phyloP scores from a whole-genome alignment of 1,140 invertebrate genomes.

The Zelostemma sp. region DNA sequence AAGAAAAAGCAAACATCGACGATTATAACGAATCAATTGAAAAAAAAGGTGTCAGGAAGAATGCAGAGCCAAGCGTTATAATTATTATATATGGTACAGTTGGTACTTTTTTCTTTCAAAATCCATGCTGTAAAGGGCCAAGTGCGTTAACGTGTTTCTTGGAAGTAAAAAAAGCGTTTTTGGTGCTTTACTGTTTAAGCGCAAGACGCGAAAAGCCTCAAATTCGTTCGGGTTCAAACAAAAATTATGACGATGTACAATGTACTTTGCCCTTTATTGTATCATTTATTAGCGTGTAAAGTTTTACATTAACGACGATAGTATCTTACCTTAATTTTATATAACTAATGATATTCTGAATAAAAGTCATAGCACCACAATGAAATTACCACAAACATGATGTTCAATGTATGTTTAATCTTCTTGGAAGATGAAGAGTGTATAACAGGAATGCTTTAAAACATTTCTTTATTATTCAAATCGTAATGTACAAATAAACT shows the following conservation, averaged over 20 bases:
- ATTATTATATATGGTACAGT: slow-evolving; percentile 57
- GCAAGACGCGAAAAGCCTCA: too few species aligned
- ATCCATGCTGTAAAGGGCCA: slow-evolving; percentile 35
- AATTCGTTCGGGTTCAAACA: slow-evolving; percentile 2
- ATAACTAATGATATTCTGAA: slow-evolving; percentile 57
- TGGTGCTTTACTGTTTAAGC: too few species aligned
- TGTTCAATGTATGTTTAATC: slow-evolving; percentile 61
- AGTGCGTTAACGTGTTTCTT: slow-evolving; percentile 24
- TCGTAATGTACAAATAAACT: too few species aligned
- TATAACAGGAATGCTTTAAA: slow-evolving; percentile 25
- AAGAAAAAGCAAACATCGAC: slow-evolving; percentile 23
- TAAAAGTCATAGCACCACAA: slow-evolving; percentile 59
- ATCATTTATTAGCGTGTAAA: slow-evolving; percentile 52
- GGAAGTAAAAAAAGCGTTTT: not conserved
- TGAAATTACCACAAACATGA: slow-evolving; percentile 58
- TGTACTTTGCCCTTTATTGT: slow-evolving; percentile 44
- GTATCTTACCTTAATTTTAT: slow-evolving; percentile 60
- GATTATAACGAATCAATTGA: slow-evolving; percentile 8
- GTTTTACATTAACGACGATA: slow-evolving; percentile 61
- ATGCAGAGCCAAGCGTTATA: slow-evolving; percentile 51
- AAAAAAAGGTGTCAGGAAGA: slow-evolving; percentile 24
- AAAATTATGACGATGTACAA: slow-evolving; percentile 28
- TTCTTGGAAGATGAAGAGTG: slow-evolving; percentile 55
- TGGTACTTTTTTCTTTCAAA: slow-evolving; percentile 54
- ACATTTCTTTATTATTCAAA: too few species aligned